Percentiles rank a stretch among this genome's conserved stretches.
phyloP scores from a whole-genome alignment of 2,888 invertebrate species.

The Abscondita cerata region DNA sequence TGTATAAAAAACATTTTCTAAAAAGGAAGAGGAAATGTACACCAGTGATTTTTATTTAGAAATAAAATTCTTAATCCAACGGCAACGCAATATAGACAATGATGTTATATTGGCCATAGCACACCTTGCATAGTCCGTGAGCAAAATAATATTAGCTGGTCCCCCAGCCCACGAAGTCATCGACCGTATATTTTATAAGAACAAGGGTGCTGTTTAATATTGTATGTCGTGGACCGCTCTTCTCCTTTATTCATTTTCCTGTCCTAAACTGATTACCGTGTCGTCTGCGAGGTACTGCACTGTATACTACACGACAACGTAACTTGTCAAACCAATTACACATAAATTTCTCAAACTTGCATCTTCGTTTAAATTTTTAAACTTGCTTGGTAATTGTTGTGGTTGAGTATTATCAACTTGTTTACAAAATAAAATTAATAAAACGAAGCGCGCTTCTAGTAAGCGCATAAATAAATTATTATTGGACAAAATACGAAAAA shows the following conservation, averaged over 20 bases:
- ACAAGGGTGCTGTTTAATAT: slow-evolving; percentile 47
- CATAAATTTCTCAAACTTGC: too few species aligned
- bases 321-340: too few species aligned
- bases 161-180: slow-evolving; percentile 39
- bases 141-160: slow-evolving; percentile 52
- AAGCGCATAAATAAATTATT: too few species aligned
- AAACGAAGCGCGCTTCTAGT: too few species aligned
- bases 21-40: slow-evolving; percentile 6
- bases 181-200: slow-evolving; percentile 38
- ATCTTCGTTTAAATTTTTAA: too few species aligned
- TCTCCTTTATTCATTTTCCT: slow-evolving; percentile 50
- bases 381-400: too few species aligned
- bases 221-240: slow-evolving; percentile 44
- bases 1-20: background rate
- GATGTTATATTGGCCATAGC: slow-evolving; percentile 53
- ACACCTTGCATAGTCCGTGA: slow-evolving; percentile 55
- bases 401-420: too few species aligned
- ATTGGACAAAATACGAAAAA: too few species aligned
- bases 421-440: too few species aligned
- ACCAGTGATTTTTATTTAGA: slow-evolving; percentile 24
- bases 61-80: slow-evolving; percentile 49
- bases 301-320: slow-evolving; percentile 31
- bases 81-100: slow-evolving; percentile 52
- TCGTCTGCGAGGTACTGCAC: slow-evolving; percentile 44
- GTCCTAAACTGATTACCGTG: slow-evolving; percentile 51